phyloP scores from a whole-genome alignment of 2,113 vertebrate genomes.

The Percopsis transmontana region DNA sequence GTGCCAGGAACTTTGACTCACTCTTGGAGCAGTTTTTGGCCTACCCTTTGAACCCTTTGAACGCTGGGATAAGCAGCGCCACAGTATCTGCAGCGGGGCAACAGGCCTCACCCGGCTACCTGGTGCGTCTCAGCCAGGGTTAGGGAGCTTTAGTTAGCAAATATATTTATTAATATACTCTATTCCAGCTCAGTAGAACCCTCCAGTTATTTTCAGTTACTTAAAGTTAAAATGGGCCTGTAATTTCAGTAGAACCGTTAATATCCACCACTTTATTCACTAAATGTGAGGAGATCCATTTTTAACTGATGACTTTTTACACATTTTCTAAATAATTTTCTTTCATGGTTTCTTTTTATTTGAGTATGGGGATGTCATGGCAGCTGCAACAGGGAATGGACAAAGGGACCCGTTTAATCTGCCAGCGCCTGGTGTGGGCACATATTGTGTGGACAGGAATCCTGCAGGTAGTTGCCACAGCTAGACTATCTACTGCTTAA shows the following conservation, averaged over 20 bases:
- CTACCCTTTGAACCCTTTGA: slow-evolving; percentile 68
- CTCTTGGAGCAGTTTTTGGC: slow-evolving; percentile 75
- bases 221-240: neutral
- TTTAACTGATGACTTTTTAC: neutral
- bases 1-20: slow-evolving; percentile 81
- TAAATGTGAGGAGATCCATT: neutral
- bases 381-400: slow-evolving; percentile 34
- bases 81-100: neutral
- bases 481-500: neutral
- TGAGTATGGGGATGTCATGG: slow-evolving; percentile 84
- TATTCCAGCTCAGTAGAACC: neutral
- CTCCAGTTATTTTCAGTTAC: neutral
- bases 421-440: slow-evolving; percentile 79
- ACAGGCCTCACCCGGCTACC: neutral
- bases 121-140: slow-evolving; percentile 63
- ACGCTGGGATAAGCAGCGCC: neutral
- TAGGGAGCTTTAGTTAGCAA: slow-evolving; percentile 14
- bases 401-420: slow-evolving; percentile 76
- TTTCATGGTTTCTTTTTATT: neutral
- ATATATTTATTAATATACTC: neutral
- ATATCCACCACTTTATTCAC: neutral
- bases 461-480: slow-evolving; percentile 79
- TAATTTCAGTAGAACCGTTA: neutral
- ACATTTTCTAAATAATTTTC: neutral
- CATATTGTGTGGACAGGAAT: slow-evolving; percentile 83